Evolutionary conservation across 2,888 invertebrate genomes (phyloP).

Genomic region (Lasioglossum leucozonium): DNA sequence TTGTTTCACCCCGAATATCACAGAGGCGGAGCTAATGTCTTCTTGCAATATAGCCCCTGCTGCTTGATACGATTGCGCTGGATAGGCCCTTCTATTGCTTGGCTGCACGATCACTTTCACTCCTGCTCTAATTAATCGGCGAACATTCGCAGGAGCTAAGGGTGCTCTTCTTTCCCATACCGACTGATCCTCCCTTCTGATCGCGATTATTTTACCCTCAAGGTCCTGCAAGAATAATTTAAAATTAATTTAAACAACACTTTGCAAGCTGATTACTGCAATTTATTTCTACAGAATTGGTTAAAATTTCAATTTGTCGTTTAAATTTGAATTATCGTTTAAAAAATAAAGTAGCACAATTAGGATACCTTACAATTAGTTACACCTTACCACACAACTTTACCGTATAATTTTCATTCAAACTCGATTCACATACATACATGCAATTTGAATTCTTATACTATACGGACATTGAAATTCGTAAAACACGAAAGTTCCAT

Average conservation of each 20-base stretch:
- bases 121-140: slow-evolving; percentile 93
- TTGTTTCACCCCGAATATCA: slow-evolving; percentile 99
- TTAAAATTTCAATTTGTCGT: neutral
- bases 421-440: too few relatives aligned
- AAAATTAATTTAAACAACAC: neutral
- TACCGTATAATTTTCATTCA: neutral
- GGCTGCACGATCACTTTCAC: slow-evolving; percentile 99
- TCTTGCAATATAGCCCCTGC: slow-evolving; percentile 97
- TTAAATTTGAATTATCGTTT: too few relatives aligned
- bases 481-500: too few relatives aligned
- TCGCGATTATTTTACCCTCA: slow-evolving; percentile 91
- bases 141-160: slow-evolving; percentile 96
- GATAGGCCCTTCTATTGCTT: slow-evolving; percentile 98
- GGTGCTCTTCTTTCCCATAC: slow-evolving; percentile 99
- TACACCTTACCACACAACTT: too few relatives aligned
- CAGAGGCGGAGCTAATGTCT: slow-evolving; percentile 97
- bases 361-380: too few relatives aligned
- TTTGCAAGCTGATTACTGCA: neutral
- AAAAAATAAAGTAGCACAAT: too few relatives aligned
- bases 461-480: neutral
- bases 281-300: neutral
- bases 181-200: slow-evolving; percentile 96
- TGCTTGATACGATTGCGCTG: slow-evolving; percentile 97
- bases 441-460: neutral
- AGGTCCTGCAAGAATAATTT: slow-evolving; percentile 77